Evolutionary conservation across 2,888 invertebrate species (phyloP).

Genomic region (Melitaea athalia): DNA sequence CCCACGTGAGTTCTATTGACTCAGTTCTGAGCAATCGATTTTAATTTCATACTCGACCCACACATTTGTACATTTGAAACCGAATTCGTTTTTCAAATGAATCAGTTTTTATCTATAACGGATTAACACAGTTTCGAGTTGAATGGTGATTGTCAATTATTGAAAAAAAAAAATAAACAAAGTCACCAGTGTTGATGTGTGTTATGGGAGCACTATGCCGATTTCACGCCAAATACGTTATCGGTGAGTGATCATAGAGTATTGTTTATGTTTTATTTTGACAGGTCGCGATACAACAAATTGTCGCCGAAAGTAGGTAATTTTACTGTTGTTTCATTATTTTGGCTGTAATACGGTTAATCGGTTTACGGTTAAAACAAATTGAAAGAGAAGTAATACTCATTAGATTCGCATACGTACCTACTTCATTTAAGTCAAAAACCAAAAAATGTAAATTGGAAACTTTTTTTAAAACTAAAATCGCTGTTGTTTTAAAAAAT

Average conservation of each 20-base stretch:
- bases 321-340: too few relatives aligned
- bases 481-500: too few relatives aligned
- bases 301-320: too few relatives aligned
- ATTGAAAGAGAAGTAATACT: too few relatives aligned
- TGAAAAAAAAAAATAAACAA: constrained; percentile 21
- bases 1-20: constrained; percentile 27
- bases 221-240: constrained; percentile 74
- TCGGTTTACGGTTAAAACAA: too few relatives aligned
- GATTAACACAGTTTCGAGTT: constrained; percentile 4
- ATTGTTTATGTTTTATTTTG: constrained; percentile 5
- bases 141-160: constrained; percentile 9
- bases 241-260: constrained; percentile 60
- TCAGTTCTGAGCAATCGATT: constrained; percentile 36
- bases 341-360: too few relatives aligned
- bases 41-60: constrained; percentile 3
- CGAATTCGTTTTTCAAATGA: background rate
- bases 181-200: constrained; percentile 56
- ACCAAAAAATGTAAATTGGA: too few relatives aligned
- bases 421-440: too few relatives aligned
- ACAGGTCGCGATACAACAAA: background rate
- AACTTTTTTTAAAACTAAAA: too few relatives aligned
- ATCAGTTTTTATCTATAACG: background rate
- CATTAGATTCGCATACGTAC: too few relatives aligned
- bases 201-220: constrained; percentile 77
- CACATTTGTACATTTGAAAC: constrained; percentile 1